These are phyloP conservation scores for Oxytorus armatus DNA, from an alignment of 2,888 invertebrate species.

Conservation along the genomic window DNA sequence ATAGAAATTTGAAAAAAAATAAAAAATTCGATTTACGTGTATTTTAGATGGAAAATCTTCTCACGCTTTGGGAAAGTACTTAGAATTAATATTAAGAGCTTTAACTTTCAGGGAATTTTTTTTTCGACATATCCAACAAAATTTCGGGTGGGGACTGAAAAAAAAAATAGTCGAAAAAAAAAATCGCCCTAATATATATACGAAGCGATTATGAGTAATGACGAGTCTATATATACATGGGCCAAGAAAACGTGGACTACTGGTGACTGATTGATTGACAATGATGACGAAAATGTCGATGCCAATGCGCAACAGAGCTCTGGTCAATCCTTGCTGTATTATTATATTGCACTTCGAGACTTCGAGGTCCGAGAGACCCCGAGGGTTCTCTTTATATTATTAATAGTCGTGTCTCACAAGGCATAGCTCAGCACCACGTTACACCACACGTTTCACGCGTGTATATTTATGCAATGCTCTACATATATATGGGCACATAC, in stretches of 20 bases:
- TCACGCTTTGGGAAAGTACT: too few relatives aligned
- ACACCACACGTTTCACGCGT: slow-evolving; percentile 68
- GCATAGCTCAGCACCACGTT: slow-evolving; percentile 70
- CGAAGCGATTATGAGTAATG: not conserved
- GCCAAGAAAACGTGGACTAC: too few relatives aligned
- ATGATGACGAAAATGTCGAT: not conserved
- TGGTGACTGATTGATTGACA: slow-evolving; percentile 1
- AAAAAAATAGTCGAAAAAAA: too few relatives aligned
- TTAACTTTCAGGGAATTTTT: too few relatives aligned
- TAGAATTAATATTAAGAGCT: too few relatives aligned
- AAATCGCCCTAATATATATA: too few relatives aligned
- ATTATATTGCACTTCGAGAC: slow-evolving; percentile 37
- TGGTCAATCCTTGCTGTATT: not conserved
- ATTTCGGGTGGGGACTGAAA: too few relatives aligned
- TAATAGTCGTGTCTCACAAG: slow-evolving; percentile 79
- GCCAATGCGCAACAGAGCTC: not conserved
- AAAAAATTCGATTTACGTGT: too few relatives aligned
- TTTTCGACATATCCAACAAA: too few relatives aligned
- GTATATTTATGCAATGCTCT: slow-evolving; percentile 76
- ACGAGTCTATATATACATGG: not conserved
- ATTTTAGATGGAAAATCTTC: too few relatives aligned
- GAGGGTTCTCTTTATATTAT: slow-evolving; percentile 76
- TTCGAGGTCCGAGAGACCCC: slow-evolving; percentile 34
- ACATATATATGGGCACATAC: slow-evolving; percentile 8
- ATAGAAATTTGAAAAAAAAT: too few relatives aligned